phyloP scores from a whole-genome alignment of 2,888 invertebrate genomes.

The Cataglyphis livida region DNA sequence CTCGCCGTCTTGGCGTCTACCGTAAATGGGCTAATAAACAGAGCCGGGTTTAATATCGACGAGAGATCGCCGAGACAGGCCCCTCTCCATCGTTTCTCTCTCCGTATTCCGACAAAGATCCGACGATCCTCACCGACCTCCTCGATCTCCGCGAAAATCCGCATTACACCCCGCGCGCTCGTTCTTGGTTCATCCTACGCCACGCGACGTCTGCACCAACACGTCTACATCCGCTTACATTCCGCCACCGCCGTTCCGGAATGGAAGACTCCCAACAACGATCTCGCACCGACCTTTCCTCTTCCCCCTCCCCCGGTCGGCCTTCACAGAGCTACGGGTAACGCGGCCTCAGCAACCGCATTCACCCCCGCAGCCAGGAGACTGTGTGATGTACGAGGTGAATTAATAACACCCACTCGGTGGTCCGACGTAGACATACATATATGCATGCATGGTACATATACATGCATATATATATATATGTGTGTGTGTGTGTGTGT shows the following conservation, averaged over 20 bases:
- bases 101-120: constrained; percentile 10
- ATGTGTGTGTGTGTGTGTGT: constrained; percentile 52
- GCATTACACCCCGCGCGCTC: not conserved
- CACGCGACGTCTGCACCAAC: constrained; percentile 31
- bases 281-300: constrained; percentile 7
- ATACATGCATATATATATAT: constrained; percentile 31
- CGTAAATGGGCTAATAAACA: constrained; percentile 78
- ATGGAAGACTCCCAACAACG: constrained; percentile 42
- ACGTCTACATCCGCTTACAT: constrained; percentile 34
- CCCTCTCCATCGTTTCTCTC: constrained; percentile 14
- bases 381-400: constrained; percentile 73
- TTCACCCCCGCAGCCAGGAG: constrained; percentile 69
- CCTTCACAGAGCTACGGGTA: constrained; percentile 39
- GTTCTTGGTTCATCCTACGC: not conserved
- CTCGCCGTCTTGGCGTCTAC: constrained; percentile 64
- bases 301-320: not conserved
- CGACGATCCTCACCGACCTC: not conserved
- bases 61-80: constrained; percentile 33
- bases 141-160: constrained; percentile 31
- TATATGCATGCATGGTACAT: constrained; percentile 67
- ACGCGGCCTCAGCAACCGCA: constrained; percentile 61
- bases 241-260: not conserved
- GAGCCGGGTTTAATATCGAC: constrained; percentile 71
- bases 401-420: constrained; percentile 74
- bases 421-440: constrained; percentile 63